phyloP scores from a whole-genome alignment of 2,113 vertebrate genomes.

The Chaetops frenatus region DNA sequence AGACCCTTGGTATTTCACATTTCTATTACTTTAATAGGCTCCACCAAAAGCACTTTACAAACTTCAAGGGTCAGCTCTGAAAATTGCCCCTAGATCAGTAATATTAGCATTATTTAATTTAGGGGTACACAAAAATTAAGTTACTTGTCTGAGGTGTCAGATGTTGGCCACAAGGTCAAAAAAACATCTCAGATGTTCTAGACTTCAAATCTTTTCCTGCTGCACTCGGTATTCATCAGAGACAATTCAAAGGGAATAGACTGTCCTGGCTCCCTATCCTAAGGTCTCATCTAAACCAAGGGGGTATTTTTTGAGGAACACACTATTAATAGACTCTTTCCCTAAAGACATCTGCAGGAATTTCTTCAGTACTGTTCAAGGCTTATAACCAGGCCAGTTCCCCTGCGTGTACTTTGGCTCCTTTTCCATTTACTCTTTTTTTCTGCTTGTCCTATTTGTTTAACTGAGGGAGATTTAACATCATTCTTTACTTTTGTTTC shows the following conservation, averaged over 20 bases:
- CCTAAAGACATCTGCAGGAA: conserved; percentile 22
- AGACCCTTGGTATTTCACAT: not conserved
- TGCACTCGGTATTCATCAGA: not conserved
- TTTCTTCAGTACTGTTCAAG: conserved; percentile 9
- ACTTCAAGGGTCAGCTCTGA: not conserved
- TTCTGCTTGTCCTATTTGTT: conserved; percentile 17
- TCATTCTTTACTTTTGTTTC: conserved; percentile 53
- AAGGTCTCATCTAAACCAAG: not conserved
- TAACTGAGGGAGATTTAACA: not conserved
- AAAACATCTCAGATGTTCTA: not conserved
- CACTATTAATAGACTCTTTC: not conserved
- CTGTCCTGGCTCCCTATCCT: not conserved
- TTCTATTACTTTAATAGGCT: not conserved
- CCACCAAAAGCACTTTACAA: not conserved
- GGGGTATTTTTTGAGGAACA: not conserved
- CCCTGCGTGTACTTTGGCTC: conserved; percentile 16
- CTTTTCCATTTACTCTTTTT: conserved; percentile 4
- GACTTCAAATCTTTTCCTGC: not conserved
- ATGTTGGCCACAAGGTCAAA: not conserved
- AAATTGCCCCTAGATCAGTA: not conserved
- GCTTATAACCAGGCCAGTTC: conserved; percentile 33
- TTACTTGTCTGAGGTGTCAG: not conserved
- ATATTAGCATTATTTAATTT: not conserved
- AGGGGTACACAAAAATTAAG: not conserved
- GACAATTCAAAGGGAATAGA: not conserved